Conservation (phyloP, 2,888 invertebrate genomes). For the Isoperla grammatica region DNA sequence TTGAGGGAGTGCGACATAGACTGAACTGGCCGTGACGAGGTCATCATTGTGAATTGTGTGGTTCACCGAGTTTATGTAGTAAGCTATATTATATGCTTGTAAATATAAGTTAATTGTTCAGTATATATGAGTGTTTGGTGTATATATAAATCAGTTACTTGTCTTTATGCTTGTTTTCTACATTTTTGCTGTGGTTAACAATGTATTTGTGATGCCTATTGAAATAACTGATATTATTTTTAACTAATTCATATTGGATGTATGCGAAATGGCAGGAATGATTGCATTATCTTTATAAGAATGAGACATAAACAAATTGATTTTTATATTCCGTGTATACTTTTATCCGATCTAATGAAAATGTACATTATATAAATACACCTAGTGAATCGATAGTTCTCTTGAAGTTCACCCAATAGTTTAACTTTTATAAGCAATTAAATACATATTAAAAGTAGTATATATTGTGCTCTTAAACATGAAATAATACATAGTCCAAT, state of each 20-base stretch:
- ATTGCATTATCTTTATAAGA: background rate
- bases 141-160: slow-evolving; percentile 6
- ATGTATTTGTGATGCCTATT: background rate
- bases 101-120: slow-evolving; percentile 1
- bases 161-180: background rate
- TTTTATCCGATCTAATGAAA: background rate
- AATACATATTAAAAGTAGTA: too few relatives aligned
- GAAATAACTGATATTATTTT: slow-evolving; percentile 17
- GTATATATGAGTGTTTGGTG: slow-evolving; percentile 1
- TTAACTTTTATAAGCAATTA: too few relatives aligned
- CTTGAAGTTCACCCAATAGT: background rate
- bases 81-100: slow-evolving; percentile 2
- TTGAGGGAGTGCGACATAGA: slow-evolving; percentile 4
- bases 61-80: background rate
- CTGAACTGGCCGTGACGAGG: background rate
- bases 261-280: background rate
- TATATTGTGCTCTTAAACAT: too few relatives aligned
- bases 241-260: slow-evolving; percentile 18
- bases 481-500: too few relatives aligned
- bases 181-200: background rate
- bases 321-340: background rate
- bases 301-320: background rate
- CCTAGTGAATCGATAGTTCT: slow-evolving; percentile 6
- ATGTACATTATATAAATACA: background rate
- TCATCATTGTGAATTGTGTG: slow-evolving; percentile 1